These are phyloP conservation scores for Nestor notabilis DNA, from an alignment of 2,113 vertebrate genomes.

Conservation along the genomic window DNA sequence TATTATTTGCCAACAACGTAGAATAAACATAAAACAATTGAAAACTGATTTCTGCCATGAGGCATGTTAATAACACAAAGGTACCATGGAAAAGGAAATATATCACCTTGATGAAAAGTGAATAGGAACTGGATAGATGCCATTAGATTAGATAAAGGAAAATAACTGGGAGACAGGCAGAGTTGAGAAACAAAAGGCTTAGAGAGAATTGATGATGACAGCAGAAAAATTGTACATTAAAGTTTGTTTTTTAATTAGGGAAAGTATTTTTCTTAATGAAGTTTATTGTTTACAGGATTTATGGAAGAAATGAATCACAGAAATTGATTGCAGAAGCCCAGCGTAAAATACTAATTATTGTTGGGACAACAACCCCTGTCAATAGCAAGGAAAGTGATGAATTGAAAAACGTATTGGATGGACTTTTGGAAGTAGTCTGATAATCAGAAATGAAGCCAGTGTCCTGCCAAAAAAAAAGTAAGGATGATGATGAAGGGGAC, in stretches of 20 bases:
- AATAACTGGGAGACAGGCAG: slow-evolving; percentile 25
- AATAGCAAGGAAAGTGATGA: slow-evolving; percentile 12
- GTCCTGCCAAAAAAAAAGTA: background rate
- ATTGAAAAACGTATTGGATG: slow-evolving; percentile 2
- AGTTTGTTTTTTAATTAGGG: slow-evolving; percentile 26
- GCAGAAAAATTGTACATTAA: background rate
- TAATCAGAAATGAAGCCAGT: slow-evolving; percentile 2
- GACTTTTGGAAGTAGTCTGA: background rate
- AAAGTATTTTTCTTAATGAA: slow-evolving; percentile 25
- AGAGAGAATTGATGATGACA: slow-evolving; percentile 21
- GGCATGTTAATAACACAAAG: background rate
- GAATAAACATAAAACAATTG: slow-evolving; percentile 5
- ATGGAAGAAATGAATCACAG: slow-evolving; percentile 16
- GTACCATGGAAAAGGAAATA: background rate
- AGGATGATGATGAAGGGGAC: background rate
- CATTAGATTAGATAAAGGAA: slow-evolving; percentile 45
- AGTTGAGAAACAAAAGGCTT: slow-evolving; percentile 10
- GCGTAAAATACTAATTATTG: slow-evolving; percentile 5
- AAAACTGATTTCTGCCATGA: background rate
- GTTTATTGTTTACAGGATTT: slow-evolving; percentile 2
- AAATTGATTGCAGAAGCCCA: background rate
- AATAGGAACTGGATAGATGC: slow-evolving; percentile 22
- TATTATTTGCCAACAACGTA: background rate
- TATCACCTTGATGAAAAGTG: slow-evolving; percentile 15
- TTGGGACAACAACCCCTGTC: background rate